These are phyloP conservation scores for Nyctibius bracteatus DNA, from an alignment of 2,113 vertebrate species.

Conservation along the genomic window DNA sequence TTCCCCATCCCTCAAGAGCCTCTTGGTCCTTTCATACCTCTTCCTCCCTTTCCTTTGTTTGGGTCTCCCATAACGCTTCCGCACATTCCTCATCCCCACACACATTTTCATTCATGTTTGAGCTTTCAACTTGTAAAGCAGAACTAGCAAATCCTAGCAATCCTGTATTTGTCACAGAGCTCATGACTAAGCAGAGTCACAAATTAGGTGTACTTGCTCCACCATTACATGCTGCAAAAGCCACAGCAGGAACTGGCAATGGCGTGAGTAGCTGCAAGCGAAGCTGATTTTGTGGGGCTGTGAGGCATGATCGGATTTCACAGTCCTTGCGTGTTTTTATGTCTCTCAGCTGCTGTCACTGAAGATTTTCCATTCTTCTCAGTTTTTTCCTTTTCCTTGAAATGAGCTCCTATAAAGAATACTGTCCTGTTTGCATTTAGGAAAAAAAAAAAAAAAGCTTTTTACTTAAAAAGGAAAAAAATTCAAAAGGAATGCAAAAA, in stretches of 20 bases:
- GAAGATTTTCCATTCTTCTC: neutral
- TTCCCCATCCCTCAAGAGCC: neutral
- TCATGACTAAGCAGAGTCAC: neutral
- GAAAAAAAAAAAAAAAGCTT: neutral
- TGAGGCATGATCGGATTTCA: neutral
- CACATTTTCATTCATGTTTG: neutral
- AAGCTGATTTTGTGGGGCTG: neutral
- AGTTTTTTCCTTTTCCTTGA: neutral
- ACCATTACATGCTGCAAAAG: fast-evolving
- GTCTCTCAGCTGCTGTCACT: neutral
- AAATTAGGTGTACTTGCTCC: neutral
- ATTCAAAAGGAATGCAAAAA: neutral
- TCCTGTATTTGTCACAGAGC: neutral
- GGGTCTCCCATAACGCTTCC: neutral
- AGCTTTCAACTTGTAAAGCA: neutral
- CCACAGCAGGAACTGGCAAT: neutral
- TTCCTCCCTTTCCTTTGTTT: neutral
- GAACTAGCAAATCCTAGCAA: neutral
- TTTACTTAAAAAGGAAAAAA: neutral
- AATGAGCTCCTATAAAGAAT: neutral
- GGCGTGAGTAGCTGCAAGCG: neutral
- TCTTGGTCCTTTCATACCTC: neutral
- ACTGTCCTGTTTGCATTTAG: neutral
- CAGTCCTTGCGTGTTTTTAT: neutral
- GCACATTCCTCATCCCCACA: neutral